Conservation (phyloP, 2,113 vertebrate genomes). For the Oryctolagus cuniculus region DNA sequence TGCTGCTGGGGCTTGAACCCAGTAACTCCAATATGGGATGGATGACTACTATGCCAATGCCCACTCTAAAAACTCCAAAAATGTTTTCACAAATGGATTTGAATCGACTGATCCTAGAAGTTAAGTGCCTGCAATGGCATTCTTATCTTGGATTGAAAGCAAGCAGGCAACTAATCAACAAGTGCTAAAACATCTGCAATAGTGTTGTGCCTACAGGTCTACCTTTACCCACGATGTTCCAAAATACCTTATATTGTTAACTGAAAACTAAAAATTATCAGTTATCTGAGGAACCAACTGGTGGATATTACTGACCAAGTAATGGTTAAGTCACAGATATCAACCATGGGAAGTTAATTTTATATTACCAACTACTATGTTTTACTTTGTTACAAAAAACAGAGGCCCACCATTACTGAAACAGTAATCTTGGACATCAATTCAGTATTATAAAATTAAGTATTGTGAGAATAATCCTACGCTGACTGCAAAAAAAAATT, state of each 20-base stretch:
- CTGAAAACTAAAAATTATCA: conserved; percentile 38
- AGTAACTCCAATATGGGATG: no score
- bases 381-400: conserved; percentile 21
- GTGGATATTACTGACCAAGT: background rate
- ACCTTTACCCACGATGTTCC: background rate
- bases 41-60: no score
- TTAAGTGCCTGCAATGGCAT: background rate
- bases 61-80: background rate
- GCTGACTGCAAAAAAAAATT: background rate
- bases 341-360: conserved; percentile 24
- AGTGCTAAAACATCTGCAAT: background rate
- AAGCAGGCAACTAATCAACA: background rate
- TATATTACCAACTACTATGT: background rate
- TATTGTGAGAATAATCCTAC: background rate
- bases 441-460: conserved; percentile 50
- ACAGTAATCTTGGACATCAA: background rate
- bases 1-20: no score
- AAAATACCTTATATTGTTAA: background rate
- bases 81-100: conserved; percentile 39
- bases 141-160: background rate
- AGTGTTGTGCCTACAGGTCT: background rate
- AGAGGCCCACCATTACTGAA: background rate
- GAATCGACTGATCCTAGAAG: background rate
- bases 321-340: conserved; percentile 15
- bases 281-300: background rate